Evolutionary conservation across 2,888 invertebrate species (phyloP).

Genomic region (Lasioglossum oenotherae): DNA sequence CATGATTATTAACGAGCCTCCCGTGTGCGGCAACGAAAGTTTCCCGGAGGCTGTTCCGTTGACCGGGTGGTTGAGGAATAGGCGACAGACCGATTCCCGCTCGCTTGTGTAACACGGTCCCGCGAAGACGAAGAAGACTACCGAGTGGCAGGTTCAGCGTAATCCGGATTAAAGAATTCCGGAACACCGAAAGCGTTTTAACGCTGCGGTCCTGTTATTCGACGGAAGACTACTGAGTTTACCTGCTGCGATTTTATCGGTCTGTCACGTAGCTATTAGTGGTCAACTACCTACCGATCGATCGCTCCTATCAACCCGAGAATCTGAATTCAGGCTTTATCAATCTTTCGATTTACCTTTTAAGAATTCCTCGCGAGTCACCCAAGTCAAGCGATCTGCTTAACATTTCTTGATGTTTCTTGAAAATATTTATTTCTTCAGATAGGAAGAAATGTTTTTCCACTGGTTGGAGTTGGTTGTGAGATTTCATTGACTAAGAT

Average conservation of each 20-base stretch:
- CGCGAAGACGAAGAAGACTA: constrained; percentile 61
- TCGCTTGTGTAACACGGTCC: constrained; percentile 51
- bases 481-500: too few relatives aligned
- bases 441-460: too few relatives aligned
- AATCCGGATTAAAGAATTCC: constrained; percentile 83
- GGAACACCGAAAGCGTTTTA: constrained; percentile 83
- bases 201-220: constrained; percentile 68
- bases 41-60: not conserved
- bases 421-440: too few relatives aligned
- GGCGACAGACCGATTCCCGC: constrained; percentile 35
- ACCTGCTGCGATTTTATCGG: constrained; percentile 59
- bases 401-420: too few relatives aligned
- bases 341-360: not conserved
- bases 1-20: constrained; percentile 64
- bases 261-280: constrained; percentile 50
- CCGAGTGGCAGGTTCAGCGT: constrained; percentile 75
- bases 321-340: not conserved
- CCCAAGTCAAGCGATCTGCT: not conserved
- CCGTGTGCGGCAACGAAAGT: constrained; percentile 21
- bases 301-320: not conserved
- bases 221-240: constrained; percentile 46
- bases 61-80: constrained; percentile 17
- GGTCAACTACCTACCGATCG: constrained; percentile 29
- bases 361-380: not conserved
- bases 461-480: too few relatives aligned